phyloP scores from a whole-genome alignment of 2,888 invertebrate genomes.

The Ceraclea dissimilis region DNA sequence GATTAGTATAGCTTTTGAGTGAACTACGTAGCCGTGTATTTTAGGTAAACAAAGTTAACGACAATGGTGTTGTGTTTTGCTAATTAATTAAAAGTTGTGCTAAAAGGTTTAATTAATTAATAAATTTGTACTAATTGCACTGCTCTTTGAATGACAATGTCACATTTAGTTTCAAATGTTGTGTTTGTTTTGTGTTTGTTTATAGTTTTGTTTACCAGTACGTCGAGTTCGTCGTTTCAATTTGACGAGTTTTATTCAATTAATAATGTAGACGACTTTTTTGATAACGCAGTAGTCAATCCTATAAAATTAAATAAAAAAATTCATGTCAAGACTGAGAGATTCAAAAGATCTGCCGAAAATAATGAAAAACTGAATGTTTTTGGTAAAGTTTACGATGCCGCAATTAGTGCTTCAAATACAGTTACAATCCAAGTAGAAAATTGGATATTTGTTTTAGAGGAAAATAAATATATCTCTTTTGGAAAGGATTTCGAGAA shows the following conservation, averaged over 20 bases:
- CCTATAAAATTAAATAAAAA: constrained; percentile 8
- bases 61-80: too few relatives aligned
- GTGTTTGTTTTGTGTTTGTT: background rate
- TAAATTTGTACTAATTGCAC: background rate
- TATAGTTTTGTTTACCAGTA: background rate
- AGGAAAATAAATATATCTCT: constrained; percentile 20
- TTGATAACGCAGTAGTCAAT: constrained; percentile 21
- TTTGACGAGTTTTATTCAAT: constrained; percentile 11
- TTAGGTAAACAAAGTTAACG: too few relatives aligned
- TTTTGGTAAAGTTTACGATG: constrained; percentile 4
- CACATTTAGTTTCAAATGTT: background rate
- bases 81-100: background rate
- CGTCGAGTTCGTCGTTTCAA: too few relatives aligned
- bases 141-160: background rate
- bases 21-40: too few relatives aligned
- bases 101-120: background rate
- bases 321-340: background rate
- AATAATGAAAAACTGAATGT: constrained; percentile 5
- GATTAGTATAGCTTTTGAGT: too few relatives aligned
- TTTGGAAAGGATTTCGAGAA: constrained; percentile 19
- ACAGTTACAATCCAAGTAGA: constrained; percentile 19
- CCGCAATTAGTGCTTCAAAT: constrained; percentile 5
- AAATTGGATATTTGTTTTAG: constrained; percentile 23
- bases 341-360: constrained; percentile 13
- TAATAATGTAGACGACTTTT: constrained; percentile 9